Evolutionary conservation across 2,888 invertebrate genomes (phyloP).

Genomic region (Nematopogon swammerdamellus): DNA sequence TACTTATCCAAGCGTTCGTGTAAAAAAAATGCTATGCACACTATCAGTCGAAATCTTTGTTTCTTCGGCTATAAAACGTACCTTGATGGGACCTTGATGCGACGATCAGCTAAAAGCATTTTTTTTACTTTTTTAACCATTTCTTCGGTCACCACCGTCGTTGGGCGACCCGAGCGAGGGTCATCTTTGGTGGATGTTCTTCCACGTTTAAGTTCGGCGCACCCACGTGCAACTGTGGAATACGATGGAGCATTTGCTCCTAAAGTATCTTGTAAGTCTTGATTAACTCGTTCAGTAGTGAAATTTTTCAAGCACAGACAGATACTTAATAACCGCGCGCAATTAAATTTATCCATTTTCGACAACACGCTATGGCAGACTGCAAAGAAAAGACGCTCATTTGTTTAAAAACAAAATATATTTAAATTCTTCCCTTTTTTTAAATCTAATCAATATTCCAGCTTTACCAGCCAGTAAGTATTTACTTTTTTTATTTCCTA

Average conservation of each 20-base stretch:
- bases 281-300: neutral
- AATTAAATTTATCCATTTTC: conserved; percentile 2
- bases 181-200: neutral
- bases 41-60: neutral
- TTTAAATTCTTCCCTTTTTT: too few relatives aligned
- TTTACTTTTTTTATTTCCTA: too few relatives aligned
- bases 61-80: conserved; percentile 2
- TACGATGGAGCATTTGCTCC: neutral
- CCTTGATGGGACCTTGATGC: neutral
- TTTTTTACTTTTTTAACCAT: neutral
- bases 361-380: conserved; percentile 1
- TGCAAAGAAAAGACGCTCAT: too few relatives aligned
- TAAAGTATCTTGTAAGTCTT: neutral
- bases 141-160: neutral
- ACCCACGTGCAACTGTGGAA: neutral
- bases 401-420: too few relatives aligned
- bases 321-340: neutral
- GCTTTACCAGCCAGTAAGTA: too few relatives aligned
- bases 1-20: too few relatives aligned
- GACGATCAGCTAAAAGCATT: conserved; percentile 1
- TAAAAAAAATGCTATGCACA: neutral
- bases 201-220: neutral
- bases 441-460: too few relatives aligned
- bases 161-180: conserved; percentile 1
- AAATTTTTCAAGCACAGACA: conserved; percentile 1